phyloP scores from a whole-genome alignment of 2,797 vertebrate species.

The Acanthurus lineatus region DNA sequence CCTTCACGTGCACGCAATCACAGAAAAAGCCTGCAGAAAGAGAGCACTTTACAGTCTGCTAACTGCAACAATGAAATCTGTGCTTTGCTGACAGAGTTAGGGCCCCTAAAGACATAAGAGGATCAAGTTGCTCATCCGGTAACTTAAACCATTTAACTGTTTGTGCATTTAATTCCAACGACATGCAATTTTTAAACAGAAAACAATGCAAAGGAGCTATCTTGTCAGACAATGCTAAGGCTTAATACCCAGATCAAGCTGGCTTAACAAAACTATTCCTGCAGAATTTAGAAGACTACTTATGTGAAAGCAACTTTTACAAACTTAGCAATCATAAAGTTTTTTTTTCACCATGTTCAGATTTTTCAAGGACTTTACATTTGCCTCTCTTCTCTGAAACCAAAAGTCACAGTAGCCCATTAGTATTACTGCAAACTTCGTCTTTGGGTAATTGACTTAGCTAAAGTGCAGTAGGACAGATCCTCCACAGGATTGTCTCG shows the following conservation, averaged over 20 bases:
- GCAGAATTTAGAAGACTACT: slow-evolving; percentile 47
- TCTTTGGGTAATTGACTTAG: slow-evolving; percentile 51
- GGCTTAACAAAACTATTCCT: slow-evolving; percentile 54
- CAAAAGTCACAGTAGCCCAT: neutral
- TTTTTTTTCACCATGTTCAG: neutral
- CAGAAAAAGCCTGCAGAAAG: slow-evolving; percentile 48
- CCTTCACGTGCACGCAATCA: slow-evolving; percentile 42
- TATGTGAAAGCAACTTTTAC: slow-evolving; percentile 37
- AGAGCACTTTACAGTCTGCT: slow-evolving; percentile 68
- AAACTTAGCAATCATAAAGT: slow-evolving; percentile 44
- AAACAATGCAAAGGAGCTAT: slow-evolving; percentile 65
- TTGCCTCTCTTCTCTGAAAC: neutral
- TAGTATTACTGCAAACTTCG: slow-evolving; percentile 35
- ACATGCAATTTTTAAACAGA: slow-evolving; percentile 72
- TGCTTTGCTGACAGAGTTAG: slow-evolving; percentile 78
- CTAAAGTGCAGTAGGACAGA: slow-evolving; percentile 44
- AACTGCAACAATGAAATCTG: slow-evolving; percentile 75
- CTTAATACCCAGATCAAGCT: slow-evolving; percentile 61
- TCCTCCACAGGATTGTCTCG: slow-evolving; percentile 42
- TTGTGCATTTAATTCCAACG: slow-evolving; percentile 77
- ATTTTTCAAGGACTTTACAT: slow-evolving; percentile 17
- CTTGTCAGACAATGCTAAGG: slow-evolving; percentile 56
- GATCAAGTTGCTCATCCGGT: slow-evolving; percentile 81
- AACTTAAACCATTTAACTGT: slow-evolving; percentile 87
- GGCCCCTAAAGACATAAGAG: slow-evolving; percentile 78